Percentiles rank a stretch among this genome's conserved stretches.
phyloP scores from a whole-genome alignment of 2,113 vertebrate species.

The Psittacus erithacus region DNA sequence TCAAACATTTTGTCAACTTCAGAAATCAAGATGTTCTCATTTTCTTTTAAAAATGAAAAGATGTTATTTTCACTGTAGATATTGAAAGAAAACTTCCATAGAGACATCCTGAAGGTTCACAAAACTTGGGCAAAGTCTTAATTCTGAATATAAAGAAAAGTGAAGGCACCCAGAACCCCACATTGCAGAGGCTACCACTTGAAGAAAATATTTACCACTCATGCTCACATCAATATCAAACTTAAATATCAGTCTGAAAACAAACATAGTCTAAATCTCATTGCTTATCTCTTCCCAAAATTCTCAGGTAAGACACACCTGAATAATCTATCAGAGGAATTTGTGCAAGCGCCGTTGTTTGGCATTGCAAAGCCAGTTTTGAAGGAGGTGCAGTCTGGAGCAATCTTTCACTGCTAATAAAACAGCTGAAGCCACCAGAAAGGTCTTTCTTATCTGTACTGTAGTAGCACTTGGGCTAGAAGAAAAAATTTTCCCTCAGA shows the following conservation, averaged over 20 bases:
- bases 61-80: background rate
- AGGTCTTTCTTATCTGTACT: background rate
- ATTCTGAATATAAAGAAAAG: background rate
- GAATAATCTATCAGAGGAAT: background rate
- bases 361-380: background rate
- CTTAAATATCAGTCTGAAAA: background rate
- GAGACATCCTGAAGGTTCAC: background rate
- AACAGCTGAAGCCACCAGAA: background rate
- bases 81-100: background rate
- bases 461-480: background rate
- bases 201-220: background rate
- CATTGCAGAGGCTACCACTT: background rate
- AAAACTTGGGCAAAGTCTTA: background rate
- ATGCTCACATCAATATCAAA: background rate
- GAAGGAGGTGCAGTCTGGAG: background rate
- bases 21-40: background rate
- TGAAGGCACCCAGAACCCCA: background rate
- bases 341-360: background rate
- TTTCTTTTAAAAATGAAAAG: background rate
- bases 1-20: background rate
- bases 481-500: background rate
- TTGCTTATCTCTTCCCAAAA: background rate
- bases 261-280: background rate
- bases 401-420: conserved; percentile 1
- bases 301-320: background rate